Evolutionary conservation across 2,888 invertebrate species (phyloP).

Genomic region (Netelia fuscicornis): DNA sequence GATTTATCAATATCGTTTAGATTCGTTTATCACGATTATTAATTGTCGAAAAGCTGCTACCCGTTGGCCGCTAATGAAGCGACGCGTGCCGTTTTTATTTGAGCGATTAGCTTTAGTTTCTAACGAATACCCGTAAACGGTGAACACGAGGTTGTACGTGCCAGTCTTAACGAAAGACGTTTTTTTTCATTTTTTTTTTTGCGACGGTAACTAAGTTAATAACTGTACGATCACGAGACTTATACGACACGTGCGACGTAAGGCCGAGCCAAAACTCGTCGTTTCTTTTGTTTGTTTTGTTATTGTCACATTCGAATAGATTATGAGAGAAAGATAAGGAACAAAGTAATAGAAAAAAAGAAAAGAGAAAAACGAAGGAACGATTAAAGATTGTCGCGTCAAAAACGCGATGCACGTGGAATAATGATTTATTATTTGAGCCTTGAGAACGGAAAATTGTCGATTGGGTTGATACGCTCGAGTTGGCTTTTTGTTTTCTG

Average conservation of each 20-base stretch:
- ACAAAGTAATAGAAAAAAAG: constrained; percentile 15
- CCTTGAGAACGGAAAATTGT: not conserved
- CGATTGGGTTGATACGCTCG: not conserved
- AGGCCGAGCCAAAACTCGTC: constrained; percentile 61
- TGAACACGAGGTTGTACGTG: constrained; percentile 78
- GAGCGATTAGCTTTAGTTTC: constrained; percentile 71
- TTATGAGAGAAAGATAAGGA: not conserved
- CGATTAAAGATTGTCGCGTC: constrained; percentile 34
- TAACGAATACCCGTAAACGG: constrained; percentile 63
- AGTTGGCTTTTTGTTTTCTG: not conserved
- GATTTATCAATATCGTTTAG: constrained; percentile 64
- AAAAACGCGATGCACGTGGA: constrained; percentile 29
- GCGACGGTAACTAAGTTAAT: constrained; percentile 52
- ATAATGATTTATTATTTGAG: constrained; percentile 49
- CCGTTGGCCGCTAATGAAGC: constrained; percentile 7
- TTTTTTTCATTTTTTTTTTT: not conserved
- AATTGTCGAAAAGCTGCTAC: not conserved
- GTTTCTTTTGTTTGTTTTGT: constrained; percentile 59
- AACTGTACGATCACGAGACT: not conserved
- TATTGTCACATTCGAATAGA: constrained; percentile 37
- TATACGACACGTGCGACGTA: constrained; percentile 56
- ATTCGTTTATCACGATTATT: constrained; percentile 39
- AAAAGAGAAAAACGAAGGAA: not conserved
- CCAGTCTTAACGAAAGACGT: constrained; percentile 75
- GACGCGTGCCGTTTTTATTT: constrained; percentile 39